These are phyloP conservation scores for Ianthella basta DNA, from an alignment of 37 sponge, comb jelly and placozoan species.

Conservation along the genomic window DNA sequence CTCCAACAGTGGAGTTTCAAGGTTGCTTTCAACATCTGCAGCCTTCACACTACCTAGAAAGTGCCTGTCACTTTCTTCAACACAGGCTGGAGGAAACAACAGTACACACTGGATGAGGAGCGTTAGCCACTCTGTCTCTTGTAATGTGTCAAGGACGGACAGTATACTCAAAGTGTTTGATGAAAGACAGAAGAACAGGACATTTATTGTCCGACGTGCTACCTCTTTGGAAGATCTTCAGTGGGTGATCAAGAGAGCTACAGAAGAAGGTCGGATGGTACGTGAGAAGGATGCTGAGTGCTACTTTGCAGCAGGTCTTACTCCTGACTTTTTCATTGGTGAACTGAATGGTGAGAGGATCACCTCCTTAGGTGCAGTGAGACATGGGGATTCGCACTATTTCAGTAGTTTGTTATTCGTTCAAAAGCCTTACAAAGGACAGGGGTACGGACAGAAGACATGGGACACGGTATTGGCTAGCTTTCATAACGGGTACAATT, in stretches of 20 bases:
- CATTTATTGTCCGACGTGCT: neutral
- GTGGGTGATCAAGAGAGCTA: neutral
- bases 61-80: too few species aligned
- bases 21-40: too few species aligned
- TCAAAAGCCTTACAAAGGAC: slow-evolving; percentile 2
- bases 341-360: slow-evolving; percentile 12
- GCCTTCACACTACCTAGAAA: too few species aligned
- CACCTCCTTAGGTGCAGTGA: neutral
- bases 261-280: neutral
- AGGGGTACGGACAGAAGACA: neutral
- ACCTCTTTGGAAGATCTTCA: neutral
- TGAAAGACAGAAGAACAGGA: too few species aligned
- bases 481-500: neutral
- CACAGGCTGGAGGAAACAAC: too few species aligned
- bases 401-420: neutral
- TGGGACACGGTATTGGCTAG: neutral
- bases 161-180: too few species aligned
- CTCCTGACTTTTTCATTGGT: slow-evolving; percentile 14
- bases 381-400: neutral
- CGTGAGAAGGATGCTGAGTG: slow-evolving; percentile 24
- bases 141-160: too few species aligned
- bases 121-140: too few species aligned
- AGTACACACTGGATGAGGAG: too few species aligned
- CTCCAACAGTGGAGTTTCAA: too few species aligned
- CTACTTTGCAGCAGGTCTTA: slow-evolving; percentile 6